Percentiles rank a stretch among this genome's conserved stretches.
These are phyloP conservation scores for Clusia tigrina DNA, from an alignment of 2,888 invertebrate genomes.

Conservation along the genomic window DNA sequence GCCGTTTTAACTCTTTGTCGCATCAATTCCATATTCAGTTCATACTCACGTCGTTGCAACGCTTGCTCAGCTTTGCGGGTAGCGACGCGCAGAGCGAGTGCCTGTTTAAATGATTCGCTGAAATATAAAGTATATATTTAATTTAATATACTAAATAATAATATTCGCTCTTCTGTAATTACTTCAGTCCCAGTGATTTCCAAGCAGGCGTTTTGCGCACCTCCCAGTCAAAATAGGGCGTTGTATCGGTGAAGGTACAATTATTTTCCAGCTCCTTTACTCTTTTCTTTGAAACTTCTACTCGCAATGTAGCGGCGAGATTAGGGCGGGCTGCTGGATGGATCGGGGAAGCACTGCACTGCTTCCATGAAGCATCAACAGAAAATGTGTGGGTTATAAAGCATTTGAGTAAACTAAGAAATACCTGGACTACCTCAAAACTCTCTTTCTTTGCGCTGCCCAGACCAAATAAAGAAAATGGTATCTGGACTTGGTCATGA, in stretches of 20 bases:
- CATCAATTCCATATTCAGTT: constrained; percentile 63
- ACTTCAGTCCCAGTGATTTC: constrained; percentile 61
- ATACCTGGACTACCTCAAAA: constrained; percentile 23
- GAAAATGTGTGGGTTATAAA: not conserved
- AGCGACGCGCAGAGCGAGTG: constrained; percentile 58
- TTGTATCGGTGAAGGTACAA: constrained; percentile 50
- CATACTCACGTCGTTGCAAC: constrained; percentile 59
- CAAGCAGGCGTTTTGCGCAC: constrained; percentile 63
- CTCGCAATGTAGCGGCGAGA: constrained; percentile 62
- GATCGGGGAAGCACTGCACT: constrained; percentile 51
- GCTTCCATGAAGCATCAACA: constrained; percentile 27
- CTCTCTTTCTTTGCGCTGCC: constrained; percentile 21
- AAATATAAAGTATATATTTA: constrained; percentile 4
- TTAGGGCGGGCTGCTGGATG: constrained; percentile 63
- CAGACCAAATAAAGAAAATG: constrained; percentile 46
- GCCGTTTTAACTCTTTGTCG: constrained; percentile 62
- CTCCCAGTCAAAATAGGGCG: constrained; percentile 61
- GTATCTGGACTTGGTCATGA: constrained; percentile 27
- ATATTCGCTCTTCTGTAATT: constrained; percentile 24
- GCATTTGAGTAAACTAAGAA: constrained; percentile 23
- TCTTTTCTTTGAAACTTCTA: constrained; percentile 58
- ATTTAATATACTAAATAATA: not conserved
- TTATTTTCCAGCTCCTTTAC: constrained; percentile 54
- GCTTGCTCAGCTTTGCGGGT: constrained; percentile 63
- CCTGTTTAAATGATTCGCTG: constrained; percentile 61